Evolutionary conservation across 2,888 invertebrate genomes (phyloP).

Genomic region (Bimastos eiseni): DNA sequence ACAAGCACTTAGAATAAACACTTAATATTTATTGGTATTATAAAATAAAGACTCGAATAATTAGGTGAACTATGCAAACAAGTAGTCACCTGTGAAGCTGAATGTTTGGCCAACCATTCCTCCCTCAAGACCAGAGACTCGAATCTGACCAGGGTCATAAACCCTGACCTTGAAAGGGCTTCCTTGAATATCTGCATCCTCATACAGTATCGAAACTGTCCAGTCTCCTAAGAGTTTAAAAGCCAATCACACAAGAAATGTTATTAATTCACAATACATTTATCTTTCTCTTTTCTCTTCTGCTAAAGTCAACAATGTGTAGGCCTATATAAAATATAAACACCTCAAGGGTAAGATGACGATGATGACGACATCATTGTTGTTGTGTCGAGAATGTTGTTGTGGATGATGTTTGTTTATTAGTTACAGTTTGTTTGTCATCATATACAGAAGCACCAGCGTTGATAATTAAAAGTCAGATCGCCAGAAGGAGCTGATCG

Average conservation of each 20-base stretch:
- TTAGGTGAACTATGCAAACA: background rate
- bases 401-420: too few relatives aligned
- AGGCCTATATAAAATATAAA: background rate
- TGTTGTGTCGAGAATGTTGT: background rate
- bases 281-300: background rate
- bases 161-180: conserved; percentile 95
- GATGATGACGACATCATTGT: background rate
- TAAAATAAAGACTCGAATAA: too few relatives aligned
- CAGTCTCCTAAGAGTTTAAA: conserved; percentile 71
- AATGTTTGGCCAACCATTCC: conserved; percentile 65
- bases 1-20: too few relatives aligned
- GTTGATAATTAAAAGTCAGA: too few relatives aligned
- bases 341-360: background rate
- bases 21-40: too few relatives aligned
- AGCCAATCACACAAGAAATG: background rate
- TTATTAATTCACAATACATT: background rate
- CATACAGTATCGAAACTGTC: conserved; percentile 93
- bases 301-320: background rate
- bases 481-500: too few relatives aligned
- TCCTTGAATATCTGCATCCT: conserved; percentile 91
- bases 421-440: too few relatives aligned
- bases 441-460: too few relatives aligned
- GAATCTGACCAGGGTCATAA: conserved; percentile 88
- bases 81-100: conserved; percentile 63
- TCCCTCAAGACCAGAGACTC: conserved; percentile 68